Conservation (phyloP, 2,113 vertebrate genomes). For the Lycocorax pyrrhopterus region DNA sequence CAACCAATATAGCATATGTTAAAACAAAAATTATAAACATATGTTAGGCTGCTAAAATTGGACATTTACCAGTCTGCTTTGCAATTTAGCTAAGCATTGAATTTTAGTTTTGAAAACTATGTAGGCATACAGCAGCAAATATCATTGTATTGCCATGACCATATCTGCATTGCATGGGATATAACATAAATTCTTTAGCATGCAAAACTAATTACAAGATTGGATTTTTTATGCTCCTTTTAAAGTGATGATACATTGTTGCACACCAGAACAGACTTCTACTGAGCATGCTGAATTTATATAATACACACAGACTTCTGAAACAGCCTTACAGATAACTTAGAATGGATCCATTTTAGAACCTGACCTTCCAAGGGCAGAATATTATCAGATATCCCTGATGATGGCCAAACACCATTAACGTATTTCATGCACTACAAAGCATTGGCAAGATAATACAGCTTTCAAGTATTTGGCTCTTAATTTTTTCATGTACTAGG, state of each 20-base stretch:
- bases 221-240: background rate
- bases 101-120: slow-evolving; percentile 58
- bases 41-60: slow-evolving; percentile 65
- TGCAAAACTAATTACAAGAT: background rate
- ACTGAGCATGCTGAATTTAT: background rate
- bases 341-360: background rate
- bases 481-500: background rate
- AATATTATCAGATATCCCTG: background rate
- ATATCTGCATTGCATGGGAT: background rate
- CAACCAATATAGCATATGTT: slow-evolving; percentile 60
- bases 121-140: slow-evolving; percentile 40
- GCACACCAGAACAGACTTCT: background rate
- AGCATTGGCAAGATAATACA: background rate
- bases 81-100: slow-evolving; percentile 54
- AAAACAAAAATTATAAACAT: slow-evolving; percentile 66
- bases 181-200: background rate
- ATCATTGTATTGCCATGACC: slow-evolving; percentile 22
- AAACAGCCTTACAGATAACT: background rate
- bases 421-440: background rate
- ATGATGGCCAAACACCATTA: background rate
- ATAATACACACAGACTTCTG: background rate
- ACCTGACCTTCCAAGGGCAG: background rate
- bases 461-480: background rate
- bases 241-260: background rate
- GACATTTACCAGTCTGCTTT: slow-evolving; percentile 57